Base-by-base conservation (phyloP, 1,140 invertebrate genomes). In the Radopholus similis region DNA sequence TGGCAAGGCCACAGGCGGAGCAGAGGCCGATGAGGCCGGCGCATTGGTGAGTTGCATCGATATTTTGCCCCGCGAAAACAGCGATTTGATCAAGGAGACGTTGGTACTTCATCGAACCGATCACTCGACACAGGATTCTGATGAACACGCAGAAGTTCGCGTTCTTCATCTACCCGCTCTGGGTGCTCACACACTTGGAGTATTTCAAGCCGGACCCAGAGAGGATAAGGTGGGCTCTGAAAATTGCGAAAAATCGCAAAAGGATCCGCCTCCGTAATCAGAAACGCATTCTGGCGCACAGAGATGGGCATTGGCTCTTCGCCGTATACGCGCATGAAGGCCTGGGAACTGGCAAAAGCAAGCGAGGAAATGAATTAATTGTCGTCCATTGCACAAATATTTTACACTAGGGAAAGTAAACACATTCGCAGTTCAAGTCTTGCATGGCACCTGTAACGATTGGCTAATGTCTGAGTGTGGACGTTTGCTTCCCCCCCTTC, bases 141-240 rank as follows among this genome's bases (percentile, higher is more conserved):
- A 11, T 26, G 9, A 4, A 32, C 3, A n/a, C 32, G 6, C 42
- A 40, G 2, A 40, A 32, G 30, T 62, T 21, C 18, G 40, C 34
- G 21, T 62, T 62, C 18, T 42, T 62, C 9, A 49, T 62, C 2
- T 62, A 62, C 32, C 58, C 58, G 64, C 42, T 28, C 6, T 62
- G 58, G 58, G 58, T 62, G 13, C 6, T 47, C 28, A 62, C 58
- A 9, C 58, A 62, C 30, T 28, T 62, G 34, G 58, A 62, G 49
- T 35, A 62, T 28, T 62, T 42, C 58, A 62, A 62, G 30, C 58
- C 58, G 30, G 32, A 62, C 21, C 40, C 42, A 21, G 58, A 51
- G 9, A 38, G 58, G 44, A 15, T 62, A 13, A 35, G 58, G 34
- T 40, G 34, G 30, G 44, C 26, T 40, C n/a, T 40, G n/a, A n/a